Evolutionary conservation across 2,888 invertebrate genomes (phyloP).

Genomic region (Litoditis marina): DNA sequence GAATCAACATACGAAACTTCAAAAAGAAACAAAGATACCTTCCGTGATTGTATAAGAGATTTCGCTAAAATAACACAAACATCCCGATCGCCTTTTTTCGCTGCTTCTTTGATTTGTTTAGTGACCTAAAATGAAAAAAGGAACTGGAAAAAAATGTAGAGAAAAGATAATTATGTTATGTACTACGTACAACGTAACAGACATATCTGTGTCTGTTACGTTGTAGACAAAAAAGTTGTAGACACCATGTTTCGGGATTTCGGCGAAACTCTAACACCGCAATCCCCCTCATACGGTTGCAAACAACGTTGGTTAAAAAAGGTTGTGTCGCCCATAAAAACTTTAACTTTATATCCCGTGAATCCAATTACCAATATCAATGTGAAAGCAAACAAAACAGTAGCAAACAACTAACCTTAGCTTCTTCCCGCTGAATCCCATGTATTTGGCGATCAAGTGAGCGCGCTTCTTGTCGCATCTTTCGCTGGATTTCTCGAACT

Average conservation of each 20-base stretch:
- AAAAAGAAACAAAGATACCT: no score
- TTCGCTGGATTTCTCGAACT: conserved; percentile 92
- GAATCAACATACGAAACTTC: background rate
- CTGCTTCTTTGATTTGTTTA: conserved; percentile 86
- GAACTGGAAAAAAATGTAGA: background rate
- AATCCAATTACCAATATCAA: background rate
- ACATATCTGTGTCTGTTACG: no score
- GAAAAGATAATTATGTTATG: background rate
- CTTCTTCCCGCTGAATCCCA: conserved; percentile 91
- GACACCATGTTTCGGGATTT: no score
- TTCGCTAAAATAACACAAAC: conserved; percentile 72
- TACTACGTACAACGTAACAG: no score
- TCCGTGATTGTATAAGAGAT: conserved; percentile 64
- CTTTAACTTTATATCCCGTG: background rate
- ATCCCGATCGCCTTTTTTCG: conserved; percentile 87
- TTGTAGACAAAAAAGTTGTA: no score
- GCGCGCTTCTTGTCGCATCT: conserved; percentile 72
- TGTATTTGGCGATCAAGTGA: conserved; percentile 86
- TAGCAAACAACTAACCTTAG: conserved; percentile 70
- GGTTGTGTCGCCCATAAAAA: no score
- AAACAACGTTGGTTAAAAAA: no score
- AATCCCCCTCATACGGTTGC: no score
- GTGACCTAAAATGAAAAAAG: conserved; percentile 68
- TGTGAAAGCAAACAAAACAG: no score
- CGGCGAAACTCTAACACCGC: no score